Base-by-base conservation (phyloP, 2,113 vertebrate species). In the Leptobrachium ailaonicum region DNA sequence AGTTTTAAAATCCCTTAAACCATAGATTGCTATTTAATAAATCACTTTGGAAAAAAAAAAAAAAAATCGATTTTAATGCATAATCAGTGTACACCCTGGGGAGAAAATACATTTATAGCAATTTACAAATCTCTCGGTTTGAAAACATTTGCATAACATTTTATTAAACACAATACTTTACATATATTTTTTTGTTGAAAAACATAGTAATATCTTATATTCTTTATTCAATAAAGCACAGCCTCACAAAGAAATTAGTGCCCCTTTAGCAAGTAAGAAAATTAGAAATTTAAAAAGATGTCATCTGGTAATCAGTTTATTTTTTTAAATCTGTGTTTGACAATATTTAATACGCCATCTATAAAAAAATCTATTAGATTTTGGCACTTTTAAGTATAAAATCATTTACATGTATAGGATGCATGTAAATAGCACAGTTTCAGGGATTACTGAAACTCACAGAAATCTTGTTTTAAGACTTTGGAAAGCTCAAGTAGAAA, bases 381-480 rank as follows among this genome's bases (percentile, higher is more conserved):
- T 95, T 95, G 95, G 94, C 94, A 95, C 92, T 94, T 92, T 73
- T 83, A 90, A 92, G 91, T 94, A 93, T 89, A 94, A 91, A 94
- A 93, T 91, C 87, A 91, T 91, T 90, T 92, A 92, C 92, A 92
- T 90, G 91, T 87, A 92, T 90, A 90, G 91, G 91, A 92, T 91
- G 90, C 87, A 90, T 90, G 91, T 94, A 90, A 93, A 93, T 89
- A 89, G 93, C 88, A 88, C 83, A 90, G 88, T 89, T 88, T 90
- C 88, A 91, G 88, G 93, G 92, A 92, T 88, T 90, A 88, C 88
- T 91, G 90, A 94, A 93, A 90, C 92, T 83, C 84, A 91, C 92
- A 92, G 93, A 94, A 94, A 93, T 91, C 85, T 87, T 90, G 84
- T 88, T 89, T 32, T 92, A 92, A 91, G 91, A 93, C 93, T 87